These are phyloP conservation scores for Pherbina coryleti DNA, from an alignment of 2,888 invertebrate species.

Conservation along the genomic window DNA sequence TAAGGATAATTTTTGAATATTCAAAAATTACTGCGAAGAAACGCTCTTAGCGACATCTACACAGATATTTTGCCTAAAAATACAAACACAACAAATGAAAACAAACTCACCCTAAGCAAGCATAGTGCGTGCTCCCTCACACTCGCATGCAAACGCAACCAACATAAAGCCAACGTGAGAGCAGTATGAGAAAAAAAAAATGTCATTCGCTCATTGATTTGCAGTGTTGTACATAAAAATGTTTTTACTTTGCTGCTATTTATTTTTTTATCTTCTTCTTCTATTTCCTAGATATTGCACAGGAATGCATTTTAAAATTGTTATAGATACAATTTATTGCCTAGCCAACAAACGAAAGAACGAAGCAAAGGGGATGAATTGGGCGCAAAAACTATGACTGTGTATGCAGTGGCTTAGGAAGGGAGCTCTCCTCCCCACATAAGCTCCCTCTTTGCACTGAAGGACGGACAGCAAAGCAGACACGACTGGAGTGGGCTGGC, in stretches of 20 bases:
- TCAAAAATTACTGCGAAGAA: background rate
- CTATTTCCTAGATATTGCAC: conserved; percentile 25
- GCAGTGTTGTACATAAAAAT: conserved; percentile 19
- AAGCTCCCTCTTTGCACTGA: background rate
- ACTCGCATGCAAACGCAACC: background rate
- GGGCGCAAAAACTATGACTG: conserved; percentile 1
- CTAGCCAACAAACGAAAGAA: background rate
- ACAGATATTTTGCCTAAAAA: background rate
- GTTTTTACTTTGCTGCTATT: background rate
- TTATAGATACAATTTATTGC: conserved; percentile 50
- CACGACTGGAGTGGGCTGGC: conserved; percentile 17
- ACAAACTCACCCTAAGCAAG: conserved; percentile 4
- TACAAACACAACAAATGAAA: conserved; percentile 6
- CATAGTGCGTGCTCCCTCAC: background rate
- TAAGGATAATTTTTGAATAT: background rate
- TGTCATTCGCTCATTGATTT: conserved; percentile 11
- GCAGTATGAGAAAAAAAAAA: background rate
- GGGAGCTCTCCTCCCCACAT: background rate
- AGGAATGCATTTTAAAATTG: conserved; percentile 49
- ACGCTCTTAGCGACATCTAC: conserved; percentile 12
- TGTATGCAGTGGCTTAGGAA: background rate
- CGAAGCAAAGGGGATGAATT: background rate
- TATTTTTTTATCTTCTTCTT: conserved; percentile 4
- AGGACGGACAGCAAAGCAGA: background rate
- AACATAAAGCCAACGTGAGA: background rate